These are phyloP conservation scores for Diaprepes abbreviatus DNA, from an alignment of 2,888 invertebrate genomes.

Conservation along the genomic window DNA sequence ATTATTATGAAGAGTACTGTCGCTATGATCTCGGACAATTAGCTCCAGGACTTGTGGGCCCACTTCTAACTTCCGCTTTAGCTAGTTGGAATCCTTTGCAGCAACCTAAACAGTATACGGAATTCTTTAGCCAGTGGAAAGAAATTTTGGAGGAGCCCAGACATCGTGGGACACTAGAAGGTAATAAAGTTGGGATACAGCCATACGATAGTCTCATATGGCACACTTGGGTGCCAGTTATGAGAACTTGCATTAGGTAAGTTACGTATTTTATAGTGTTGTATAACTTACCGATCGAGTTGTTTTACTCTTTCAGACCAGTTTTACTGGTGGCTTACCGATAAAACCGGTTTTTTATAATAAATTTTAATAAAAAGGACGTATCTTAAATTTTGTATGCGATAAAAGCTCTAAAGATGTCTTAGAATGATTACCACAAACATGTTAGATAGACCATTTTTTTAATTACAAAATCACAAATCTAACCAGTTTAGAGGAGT, in stretches of 20 bases:
- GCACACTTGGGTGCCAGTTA: conserved; percentile 91
- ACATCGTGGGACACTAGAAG: conserved; percentile 65
- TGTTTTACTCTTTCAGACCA: conserved; percentile 15
- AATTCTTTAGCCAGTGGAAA: conserved; percentile 80
- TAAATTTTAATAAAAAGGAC: neutral
- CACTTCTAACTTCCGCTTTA: conserved; percentile 83
- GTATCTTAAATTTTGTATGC: too few species aligned
- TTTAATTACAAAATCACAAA: too few species aligned
- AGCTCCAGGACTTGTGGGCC: conserved; percentile 87
- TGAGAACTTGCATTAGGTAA: conserved; percentile 81
- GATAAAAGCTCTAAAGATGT: too few species aligned
- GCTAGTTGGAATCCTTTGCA: conserved; percentile 85
- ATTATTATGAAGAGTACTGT: conserved; percentile 83
- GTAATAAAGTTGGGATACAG: conserved; percentile 70
- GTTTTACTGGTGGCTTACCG: conserved; percentile 10
- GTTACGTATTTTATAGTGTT: conserved; percentile 62
- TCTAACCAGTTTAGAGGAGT: too few species aligned
- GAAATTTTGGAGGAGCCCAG: conserved; percentile 70
- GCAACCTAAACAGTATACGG: conserved; percentile 75
- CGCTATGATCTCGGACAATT: conserved; percentile 87
- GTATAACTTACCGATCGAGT: conserved; percentile 41
- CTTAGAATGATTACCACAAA: too few species aligned
- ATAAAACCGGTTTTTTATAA: too few species aligned
- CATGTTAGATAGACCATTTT: too few species aligned
- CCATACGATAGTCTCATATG: conserved; percentile 89